These are phyloP conservation scores for Grantiella picta DNA, from an alignment of 2,113 vertebrate species.

Conservation along the genomic window DNA sequence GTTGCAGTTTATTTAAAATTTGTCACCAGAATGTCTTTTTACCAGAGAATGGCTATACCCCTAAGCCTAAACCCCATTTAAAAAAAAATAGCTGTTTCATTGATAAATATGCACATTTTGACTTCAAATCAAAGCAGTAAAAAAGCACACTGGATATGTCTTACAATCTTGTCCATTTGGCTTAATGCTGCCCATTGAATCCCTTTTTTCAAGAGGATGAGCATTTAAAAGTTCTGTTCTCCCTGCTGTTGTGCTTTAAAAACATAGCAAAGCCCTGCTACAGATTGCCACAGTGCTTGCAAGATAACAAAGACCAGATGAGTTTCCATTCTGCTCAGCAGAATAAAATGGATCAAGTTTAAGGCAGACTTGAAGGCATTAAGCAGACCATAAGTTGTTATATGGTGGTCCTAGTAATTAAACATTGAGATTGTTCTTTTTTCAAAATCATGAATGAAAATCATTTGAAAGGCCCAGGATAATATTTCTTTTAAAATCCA, in stretches of 20 bases:
- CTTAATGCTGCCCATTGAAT: neutral
- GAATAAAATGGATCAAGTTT: neutral
- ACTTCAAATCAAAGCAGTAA: neutral
- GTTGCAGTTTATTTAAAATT: neutral
- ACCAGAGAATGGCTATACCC: neutral
- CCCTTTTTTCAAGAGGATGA: neutral
- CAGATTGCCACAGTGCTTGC: neutral
- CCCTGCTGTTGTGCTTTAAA: neutral
- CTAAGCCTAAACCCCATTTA: neutral
- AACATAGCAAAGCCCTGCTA: neutral
- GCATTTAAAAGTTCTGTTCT: neutral
- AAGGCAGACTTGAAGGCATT: neutral
- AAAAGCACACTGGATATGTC: neutral
- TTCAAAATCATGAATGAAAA: neutral
- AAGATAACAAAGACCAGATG: neutral
- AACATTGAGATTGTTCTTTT: neutral
- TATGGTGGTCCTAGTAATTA: neutral
- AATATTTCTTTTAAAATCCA: neutral
- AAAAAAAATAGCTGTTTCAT: neutral
- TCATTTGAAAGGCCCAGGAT: neutral
- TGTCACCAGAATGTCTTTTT: neutral
- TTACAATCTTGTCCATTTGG: neutral
- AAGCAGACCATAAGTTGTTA: neutral
- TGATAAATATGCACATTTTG: neutral
- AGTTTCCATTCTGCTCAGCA: constrained; percentile 2